Conservation (phyloP, 2,888 invertebrate species). For the Dasypogon diadema region DNA sequence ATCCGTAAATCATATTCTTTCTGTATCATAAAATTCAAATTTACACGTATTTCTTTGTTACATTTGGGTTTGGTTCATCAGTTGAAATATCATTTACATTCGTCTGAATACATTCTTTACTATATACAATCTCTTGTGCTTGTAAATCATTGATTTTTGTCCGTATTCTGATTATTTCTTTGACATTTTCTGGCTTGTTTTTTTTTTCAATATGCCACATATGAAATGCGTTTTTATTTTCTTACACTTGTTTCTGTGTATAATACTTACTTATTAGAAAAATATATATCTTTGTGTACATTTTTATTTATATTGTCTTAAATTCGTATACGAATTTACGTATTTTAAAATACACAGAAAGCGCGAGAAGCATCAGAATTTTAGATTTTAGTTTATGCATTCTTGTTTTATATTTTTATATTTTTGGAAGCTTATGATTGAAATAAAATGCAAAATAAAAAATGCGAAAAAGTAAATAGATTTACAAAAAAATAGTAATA, state of each 20-base stretch:
- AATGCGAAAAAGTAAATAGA: no score
- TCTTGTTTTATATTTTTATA: background rate
- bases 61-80: no score
- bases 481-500: no score
- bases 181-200: background rate
- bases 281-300: conserved; percentile 40
- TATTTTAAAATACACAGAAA: conserved; percentile 38
- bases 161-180: no score
- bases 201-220: no score
- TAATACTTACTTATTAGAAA: conserved; percentile 37
- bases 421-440: background rate
- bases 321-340: conserved; percentile 49
- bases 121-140: background rate
- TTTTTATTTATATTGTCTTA: conserved; percentile 46
- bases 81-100: no score
- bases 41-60: no score
- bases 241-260: background rate
- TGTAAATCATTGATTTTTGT: no score
- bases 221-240: background rate
- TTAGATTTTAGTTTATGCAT: conserved; percentile 20
- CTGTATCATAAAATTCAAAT: no score
- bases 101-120: background rate
- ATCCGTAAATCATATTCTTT: no score
- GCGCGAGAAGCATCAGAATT: conserved; percentile 35
- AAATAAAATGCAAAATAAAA: no score